Conservation (phyloP, 35 echinoderm and acorn worm genomes). For the Strongylocentrotus purpuratus region DNA sequence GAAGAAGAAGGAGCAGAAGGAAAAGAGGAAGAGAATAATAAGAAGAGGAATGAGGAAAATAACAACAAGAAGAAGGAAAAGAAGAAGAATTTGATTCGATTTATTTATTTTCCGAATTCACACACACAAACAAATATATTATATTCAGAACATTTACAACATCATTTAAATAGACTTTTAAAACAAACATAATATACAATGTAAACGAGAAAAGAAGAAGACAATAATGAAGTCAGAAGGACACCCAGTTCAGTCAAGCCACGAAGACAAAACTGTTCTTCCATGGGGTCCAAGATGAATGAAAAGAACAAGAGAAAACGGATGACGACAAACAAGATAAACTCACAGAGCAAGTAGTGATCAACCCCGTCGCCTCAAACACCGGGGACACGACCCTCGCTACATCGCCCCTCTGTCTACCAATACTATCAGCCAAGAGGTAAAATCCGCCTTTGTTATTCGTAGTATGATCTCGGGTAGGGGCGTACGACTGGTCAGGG, state of each 20-base stretch:
- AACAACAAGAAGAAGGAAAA: no score
- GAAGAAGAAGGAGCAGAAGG: no score
- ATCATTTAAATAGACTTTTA: neutral
- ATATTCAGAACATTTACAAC: neutral
- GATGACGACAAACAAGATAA: neutral
- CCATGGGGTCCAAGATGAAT: no score
- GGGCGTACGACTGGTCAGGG: slow-evolving; percentile 1
- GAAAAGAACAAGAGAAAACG: no score
- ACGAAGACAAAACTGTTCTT: no score
- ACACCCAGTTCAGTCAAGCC: no score
- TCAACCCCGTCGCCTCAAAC: neutral
- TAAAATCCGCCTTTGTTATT: slow-evolving; percentile 28
- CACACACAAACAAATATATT: no score
- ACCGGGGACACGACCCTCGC: neutral
- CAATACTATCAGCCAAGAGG: neutral
- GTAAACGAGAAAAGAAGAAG: neutral
- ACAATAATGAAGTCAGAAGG: no score
- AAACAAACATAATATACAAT: neutral
- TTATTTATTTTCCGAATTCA: no score
- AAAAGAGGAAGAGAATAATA: no score
- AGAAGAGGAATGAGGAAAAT: no score
- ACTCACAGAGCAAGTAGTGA: neutral
- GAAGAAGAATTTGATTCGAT: no score
- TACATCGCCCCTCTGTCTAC: neutral
- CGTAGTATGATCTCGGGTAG: slow-evolving; percentile 46